These are phyloP conservation scores for Cheilosia pagana DNA, from an alignment of 2,888 invertebrate species.

Conservation along the genomic window DNA sequence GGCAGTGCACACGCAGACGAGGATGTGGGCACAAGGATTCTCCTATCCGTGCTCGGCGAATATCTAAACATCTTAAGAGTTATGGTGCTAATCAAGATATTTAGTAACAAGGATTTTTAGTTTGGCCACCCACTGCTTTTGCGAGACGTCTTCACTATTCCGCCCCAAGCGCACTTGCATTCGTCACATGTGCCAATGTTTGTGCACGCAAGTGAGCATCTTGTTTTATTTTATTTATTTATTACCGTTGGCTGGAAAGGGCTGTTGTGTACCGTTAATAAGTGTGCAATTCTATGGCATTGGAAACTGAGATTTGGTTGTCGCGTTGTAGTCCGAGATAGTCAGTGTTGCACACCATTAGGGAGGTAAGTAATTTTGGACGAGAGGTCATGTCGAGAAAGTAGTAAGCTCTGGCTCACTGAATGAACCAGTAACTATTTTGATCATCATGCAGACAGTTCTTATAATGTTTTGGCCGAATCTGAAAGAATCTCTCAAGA, in stretches of 20 bases:
- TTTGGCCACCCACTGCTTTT: slow-evolving; percentile 25
- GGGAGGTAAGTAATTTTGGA: too few relatives aligned
- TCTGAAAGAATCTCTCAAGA: too few relatives aligned
- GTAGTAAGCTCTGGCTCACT: too few relatives aligned
- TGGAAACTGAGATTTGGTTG: slow-evolving; percentile 27
- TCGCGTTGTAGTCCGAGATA: neutral
- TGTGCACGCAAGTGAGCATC: slow-evolving; percentile 25
- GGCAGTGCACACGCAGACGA: slow-evolving; percentile 13
- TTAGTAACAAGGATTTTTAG: slow-evolving; percentile 55
- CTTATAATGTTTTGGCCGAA: too few relatives aligned
- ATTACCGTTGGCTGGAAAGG: slow-evolving; percentile 21
- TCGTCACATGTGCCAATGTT: slow-evolving; percentile 21
- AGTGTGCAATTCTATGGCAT: slow-evolving; percentile 26
- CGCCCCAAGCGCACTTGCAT: neutral
- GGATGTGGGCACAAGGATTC: slow-evolving; percentile 21
- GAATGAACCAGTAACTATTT: too few relatives aligned
- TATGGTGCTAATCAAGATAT: slow-evolving; percentile 60
- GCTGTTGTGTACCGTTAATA: slow-evolving; percentile 36
- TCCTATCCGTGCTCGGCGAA: slow-evolving; percentile 44
- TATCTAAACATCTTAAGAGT: slow-evolving; percentile 59
- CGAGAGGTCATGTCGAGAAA: too few relatives aligned
- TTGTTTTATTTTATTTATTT: slow-evolving; percentile 9
- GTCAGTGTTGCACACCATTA: too few relatives aligned
- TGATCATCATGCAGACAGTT: too few relatives aligned
- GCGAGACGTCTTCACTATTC: neutral